These are phyloP conservation scores for Poeciliopsis turrubarensis DNA, from an alignment of 2,113 vertebrate genomes.

Conservation along the genomic window DNA sequence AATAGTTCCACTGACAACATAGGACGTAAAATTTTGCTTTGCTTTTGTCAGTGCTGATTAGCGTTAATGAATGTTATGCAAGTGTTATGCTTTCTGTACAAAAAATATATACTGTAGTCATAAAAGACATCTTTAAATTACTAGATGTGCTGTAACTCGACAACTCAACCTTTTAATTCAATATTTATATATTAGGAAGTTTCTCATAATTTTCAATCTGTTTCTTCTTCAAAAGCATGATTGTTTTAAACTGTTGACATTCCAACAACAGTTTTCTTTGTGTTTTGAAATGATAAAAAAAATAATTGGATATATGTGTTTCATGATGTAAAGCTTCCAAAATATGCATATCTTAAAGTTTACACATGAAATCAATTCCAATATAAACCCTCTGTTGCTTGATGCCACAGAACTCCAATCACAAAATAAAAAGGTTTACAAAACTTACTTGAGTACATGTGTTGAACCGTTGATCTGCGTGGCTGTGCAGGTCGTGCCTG, in stretches of 20 bases:
- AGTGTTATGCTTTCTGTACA: no score
- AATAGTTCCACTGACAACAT: neutral
- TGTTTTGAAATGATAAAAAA: neutral
- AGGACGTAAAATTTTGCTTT: no score
- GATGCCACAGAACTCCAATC: neutral
- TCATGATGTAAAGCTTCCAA: neutral
- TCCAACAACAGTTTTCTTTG: neutral
- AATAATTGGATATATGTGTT: neutral
- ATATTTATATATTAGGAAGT: neutral
- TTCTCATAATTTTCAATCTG: neutral
- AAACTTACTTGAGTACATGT: constrained; percentile 93
- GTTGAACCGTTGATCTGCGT: constrained; percentile 96
- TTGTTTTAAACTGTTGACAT: neutral
- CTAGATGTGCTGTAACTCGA: neutral
- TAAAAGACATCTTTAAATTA: neutral
- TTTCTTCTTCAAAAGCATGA: neutral
- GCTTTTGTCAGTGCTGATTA: no score
- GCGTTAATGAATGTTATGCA: no score
- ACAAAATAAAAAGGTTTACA: neutral
- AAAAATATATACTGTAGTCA: no score
- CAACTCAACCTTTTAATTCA: neutral
- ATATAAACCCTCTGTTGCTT: no score
- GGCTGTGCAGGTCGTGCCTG: constrained; percentile 86
- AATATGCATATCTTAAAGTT: neutral
- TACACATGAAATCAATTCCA: no score